These are phyloP conservation scores for Crotophaga sulcirostris DNA, from an alignment of 2,113 vertebrate species.

Conservation along the genomic window DNA sequence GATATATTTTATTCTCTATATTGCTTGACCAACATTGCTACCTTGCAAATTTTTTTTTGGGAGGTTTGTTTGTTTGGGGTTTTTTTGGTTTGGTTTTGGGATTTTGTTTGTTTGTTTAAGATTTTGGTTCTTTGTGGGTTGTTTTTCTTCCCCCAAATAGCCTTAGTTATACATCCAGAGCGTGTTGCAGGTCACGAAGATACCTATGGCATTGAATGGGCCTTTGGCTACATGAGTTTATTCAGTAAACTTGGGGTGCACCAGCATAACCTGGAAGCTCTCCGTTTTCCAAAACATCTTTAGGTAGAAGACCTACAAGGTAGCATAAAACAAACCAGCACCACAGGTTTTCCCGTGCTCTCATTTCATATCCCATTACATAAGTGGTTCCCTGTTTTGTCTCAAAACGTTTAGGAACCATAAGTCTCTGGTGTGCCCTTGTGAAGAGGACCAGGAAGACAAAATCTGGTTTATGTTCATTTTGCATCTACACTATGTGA, in stretches of 20 bases:
- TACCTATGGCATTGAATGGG: too few species aligned
- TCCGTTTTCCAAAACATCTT: background rate
- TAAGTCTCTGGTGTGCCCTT: background rate
- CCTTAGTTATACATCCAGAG: background rate
- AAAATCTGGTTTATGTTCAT: background rate
- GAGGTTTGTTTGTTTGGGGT: too few species aligned
- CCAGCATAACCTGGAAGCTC: background rate
- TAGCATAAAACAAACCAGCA: background rate
- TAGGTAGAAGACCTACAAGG: background rate
- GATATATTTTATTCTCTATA: fast-evolving
- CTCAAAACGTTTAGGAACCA: fast-evolving
- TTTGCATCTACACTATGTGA: background rate
- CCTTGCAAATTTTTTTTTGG: background rate
- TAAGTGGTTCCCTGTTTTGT: fast-evolving
- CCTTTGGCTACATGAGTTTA: background rate
- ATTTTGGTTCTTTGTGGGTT: background rate
- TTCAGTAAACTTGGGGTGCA: background rate
- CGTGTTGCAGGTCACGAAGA: background rate
- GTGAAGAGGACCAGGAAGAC: background rate
- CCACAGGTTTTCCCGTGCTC: fast-evolving
- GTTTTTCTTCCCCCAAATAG: background rate
- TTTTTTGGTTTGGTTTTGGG: background rate
- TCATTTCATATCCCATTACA: fast-evolving
- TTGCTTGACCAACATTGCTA: background rate
- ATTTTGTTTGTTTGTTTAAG: too few species aligned